Evolutionary conservation across 1,140 invertebrate genomes (phyloP), one percentile per base, ranked within the genome.

Genomic region (Chlorops oryzae): DNA sequence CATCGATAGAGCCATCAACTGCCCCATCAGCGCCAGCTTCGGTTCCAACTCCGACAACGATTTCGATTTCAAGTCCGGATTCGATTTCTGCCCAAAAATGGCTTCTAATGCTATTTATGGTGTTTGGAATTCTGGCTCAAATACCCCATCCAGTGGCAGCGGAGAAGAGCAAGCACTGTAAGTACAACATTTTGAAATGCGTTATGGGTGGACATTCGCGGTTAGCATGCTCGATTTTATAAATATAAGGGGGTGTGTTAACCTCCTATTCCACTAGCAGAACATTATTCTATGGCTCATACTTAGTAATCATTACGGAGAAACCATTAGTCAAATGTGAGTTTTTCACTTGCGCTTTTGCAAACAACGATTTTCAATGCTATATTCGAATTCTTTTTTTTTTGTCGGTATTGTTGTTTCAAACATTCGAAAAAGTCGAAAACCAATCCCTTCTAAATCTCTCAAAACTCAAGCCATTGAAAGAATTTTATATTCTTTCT

Each of bases 161-260:
- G 49, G 65, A 69, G 54, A 69, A 69, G 57, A 69, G 65, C 51
- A 69, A 69, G 59, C 65, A 69, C 55, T 69, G 65, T 69, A 46
- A 69, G 65, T 69, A 68, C 10, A 42, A 39, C 18, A 13, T n/a
- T 39, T 39, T 32, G 27, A 32, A 32, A 32, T 32, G 27, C 27
- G 27, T 32, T n/a, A n/a, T n/a, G n/a, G n/a, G n/a, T n/a, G n/a
- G n/a, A n/a, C n/a, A n/a, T n/a, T n/a, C n/a, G n/a, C n/a, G n/a
- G n/a, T n/a, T n/a, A n/a, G n/a, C n/a, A n/a, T n/a, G n/a, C n/a
- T n/a, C n/a, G n/a, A n/a, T n/a, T n/a, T n/a, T n/a, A n/a, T n/a
- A n/a, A n/a, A n/a, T n/a, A n/a, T n/a, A n/a, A n/a, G n/a, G n/a
- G n/a, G n/a, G n/a, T n/a, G n/a, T n/a, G n/a, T n/a, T n/a, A n/a